These are phyloP conservation scores for Rousettus madagascariensis DNA, from an alignment of 2,797 vertebrate species.

Conservation along the genomic window DNA sequence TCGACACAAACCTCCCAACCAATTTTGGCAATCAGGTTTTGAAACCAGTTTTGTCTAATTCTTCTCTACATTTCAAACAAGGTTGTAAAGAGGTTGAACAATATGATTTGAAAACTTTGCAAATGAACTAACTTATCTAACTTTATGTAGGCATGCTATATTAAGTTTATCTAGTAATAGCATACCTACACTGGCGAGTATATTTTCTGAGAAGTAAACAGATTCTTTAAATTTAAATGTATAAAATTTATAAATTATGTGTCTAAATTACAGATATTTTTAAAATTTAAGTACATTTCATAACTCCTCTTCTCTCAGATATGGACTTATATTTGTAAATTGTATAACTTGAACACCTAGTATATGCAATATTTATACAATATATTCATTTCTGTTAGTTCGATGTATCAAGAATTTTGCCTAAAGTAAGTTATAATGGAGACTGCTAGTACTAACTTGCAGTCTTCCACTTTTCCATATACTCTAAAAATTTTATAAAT, in stretches of 20 bases:
- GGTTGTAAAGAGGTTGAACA: background rate
- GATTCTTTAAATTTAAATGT: background rate
- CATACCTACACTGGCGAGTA: background rate
- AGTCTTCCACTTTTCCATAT: background rate
- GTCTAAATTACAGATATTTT: background rate
- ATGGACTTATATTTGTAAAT: background rate
- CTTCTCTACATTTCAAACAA: background rate
- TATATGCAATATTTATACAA: background rate
- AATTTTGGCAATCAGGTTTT: background rate
- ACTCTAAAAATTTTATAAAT: background rate
- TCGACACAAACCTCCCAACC: background rate
- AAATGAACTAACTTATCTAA: background rate
- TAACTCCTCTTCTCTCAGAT: background rate
- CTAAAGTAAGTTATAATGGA: background rate
- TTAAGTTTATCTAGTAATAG: background rate
- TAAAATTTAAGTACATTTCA: background rate
- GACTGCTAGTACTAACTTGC: background rate
- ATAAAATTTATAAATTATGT: background rate
- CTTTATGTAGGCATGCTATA: background rate
- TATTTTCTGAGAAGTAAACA: background rate
- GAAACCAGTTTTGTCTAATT: background rate
- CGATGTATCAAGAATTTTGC: background rate
- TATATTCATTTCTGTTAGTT: conserved; percentile 4
- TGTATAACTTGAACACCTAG: background rate
- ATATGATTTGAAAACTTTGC: background rate